phyloP scores from a whole-genome alignment of 2,888 invertebrate species.

The Polydrusus cervinus region DNA sequence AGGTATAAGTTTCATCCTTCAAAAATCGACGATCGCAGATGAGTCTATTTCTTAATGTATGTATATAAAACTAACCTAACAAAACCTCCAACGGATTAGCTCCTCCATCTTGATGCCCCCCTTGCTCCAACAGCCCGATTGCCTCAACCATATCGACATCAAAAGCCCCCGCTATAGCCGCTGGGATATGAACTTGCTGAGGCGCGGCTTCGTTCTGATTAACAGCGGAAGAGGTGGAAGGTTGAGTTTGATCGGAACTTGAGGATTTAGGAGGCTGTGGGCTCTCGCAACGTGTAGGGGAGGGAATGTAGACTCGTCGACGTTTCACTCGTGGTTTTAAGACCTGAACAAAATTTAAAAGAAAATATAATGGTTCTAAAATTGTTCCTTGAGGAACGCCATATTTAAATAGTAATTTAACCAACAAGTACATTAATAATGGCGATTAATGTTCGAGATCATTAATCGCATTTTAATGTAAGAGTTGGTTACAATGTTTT shows the following conservation, averaged over 20 bases:
- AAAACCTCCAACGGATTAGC: constrained; percentile 72
- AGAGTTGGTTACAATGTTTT: too few species aligned
- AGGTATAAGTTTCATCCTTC: too few species aligned
- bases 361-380: too few species aligned
- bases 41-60: too few species aligned
- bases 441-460: too few species aligned
- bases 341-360: constrained; percentile 36
- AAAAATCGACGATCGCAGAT: too few species aligned
- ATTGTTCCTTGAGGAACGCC: too few species aligned
- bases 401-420: too few species aligned
- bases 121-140: constrained; percentile 64
- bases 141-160: constrained; percentile 66
- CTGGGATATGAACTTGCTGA: constrained; percentile 22
- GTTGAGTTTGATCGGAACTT: constrained; percentile 39
- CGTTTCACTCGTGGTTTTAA: constrained; percentile 84
- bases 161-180: constrained; percentile 25
- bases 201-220: constrained; percentile 59
- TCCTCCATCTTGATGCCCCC: constrained; percentile 60
- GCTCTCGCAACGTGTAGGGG: constrained; percentile 80
- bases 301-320: constrained; percentile 84
- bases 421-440: too few species aligned
- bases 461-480: too few species aligned
- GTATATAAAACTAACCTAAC: constrained; percentile 60
- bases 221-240: constrained; percentile 42
- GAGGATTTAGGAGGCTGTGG: constrained; percentile 69